Percentiles rank a stretch among this genome's conserved stretches.
Evolutionary conservation across 2,888 invertebrate species (phyloP).

Genomic region (Neuroscelio doddi): DNA sequence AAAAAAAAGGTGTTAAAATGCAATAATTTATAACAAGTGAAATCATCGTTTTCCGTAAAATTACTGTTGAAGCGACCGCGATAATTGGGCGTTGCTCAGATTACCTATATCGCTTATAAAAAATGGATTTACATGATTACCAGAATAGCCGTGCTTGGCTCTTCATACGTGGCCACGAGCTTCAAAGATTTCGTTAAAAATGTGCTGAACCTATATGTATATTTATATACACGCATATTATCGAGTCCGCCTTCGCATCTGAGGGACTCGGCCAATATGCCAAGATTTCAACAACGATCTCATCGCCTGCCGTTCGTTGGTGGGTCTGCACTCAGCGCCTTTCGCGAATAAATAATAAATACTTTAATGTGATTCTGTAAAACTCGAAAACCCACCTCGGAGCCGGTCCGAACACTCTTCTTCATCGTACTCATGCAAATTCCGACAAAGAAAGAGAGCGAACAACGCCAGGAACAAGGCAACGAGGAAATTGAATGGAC

Average conservation of each 20-base stretch:
- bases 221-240: slow-evolving; percentile 40
- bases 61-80: slow-evolving; percentile 29
- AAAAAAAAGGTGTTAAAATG: slow-evolving; percentile 63
- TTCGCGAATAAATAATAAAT: slow-evolving; percentile 64
- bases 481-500: slow-evolving; percentile 13
- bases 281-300: slow-evolving; percentile 8
- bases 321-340: slow-evolving; percentile 58
- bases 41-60: slow-evolving; percentile 58
- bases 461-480: slow-evolving; percentile 6
- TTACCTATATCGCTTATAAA: slow-evolving; percentile 13
- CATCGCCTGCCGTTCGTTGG: slow-evolving; percentile 32
- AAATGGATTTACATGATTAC: slow-evolving; percentile 9
- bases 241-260: slow-evolving; percentile 17
- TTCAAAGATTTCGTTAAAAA: slow-evolving; percentile 48
- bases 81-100: slow-evolving; percentile 14
- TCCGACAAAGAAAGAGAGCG: slow-evolving; percentile 20
- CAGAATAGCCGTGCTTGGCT: slow-evolving; percentile 21
- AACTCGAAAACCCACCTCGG: slow-evolving; percentile 58
- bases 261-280: slow-evolving; percentile 7
- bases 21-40: slow-evolving; percentile 63
- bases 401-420: slow-evolving; percentile 7
- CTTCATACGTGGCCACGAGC: slow-evolving; percentile 47
- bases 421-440: slow-evolving; percentile 31
- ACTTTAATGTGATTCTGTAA: slow-evolving; percentile 62
- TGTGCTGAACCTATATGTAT: slow-evolving; percentile 43